Conservation (phyloP, 2,797 vertebrate species). For the Gymnocypris eckloni region DNA sequence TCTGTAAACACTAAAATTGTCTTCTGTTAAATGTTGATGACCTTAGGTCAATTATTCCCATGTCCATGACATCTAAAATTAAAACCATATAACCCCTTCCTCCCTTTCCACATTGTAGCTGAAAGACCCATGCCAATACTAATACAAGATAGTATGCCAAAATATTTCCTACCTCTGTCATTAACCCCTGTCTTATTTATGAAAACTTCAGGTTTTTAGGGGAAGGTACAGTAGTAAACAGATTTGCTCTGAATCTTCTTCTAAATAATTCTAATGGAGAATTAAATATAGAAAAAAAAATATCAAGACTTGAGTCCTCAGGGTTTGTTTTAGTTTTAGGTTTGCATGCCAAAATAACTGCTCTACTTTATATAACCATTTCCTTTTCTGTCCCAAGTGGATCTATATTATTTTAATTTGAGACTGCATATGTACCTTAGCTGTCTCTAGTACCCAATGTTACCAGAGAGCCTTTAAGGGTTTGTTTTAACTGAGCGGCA, state of each 20-base stretch:
- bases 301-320: background rate
- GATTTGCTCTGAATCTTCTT: constrained; percentile 21
- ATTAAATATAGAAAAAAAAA: constrained; percentile 1
- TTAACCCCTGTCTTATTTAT: background rate
- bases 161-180: constrained; percentile 1
- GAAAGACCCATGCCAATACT: background rate
- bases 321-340: constrained; percentile 31
- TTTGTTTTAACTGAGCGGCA: constrained; percentile 17
- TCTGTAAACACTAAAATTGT: constrained; percentile 29
- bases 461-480: background rate
- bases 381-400: constrained; percentile 37
- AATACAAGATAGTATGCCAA: background rate
- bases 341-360: constrained; percentile 38
- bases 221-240: background rate
- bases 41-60: constrained; percentile 6
- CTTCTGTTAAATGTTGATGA: constrained; percentile 15
- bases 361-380: constrained; percentile 35
- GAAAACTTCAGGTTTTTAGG: background rate
- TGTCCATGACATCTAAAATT: background rate
- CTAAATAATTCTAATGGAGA: background rate
- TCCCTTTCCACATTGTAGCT: background rate
- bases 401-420: constrained; percentile 21
- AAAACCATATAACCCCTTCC: background rate
- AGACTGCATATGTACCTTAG: background rate
- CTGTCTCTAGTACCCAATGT: constrained; percentile 26